Base-by-base conservation (phyloP, 2,113 vertebrate genomes). In the Murina feae region DNA sequence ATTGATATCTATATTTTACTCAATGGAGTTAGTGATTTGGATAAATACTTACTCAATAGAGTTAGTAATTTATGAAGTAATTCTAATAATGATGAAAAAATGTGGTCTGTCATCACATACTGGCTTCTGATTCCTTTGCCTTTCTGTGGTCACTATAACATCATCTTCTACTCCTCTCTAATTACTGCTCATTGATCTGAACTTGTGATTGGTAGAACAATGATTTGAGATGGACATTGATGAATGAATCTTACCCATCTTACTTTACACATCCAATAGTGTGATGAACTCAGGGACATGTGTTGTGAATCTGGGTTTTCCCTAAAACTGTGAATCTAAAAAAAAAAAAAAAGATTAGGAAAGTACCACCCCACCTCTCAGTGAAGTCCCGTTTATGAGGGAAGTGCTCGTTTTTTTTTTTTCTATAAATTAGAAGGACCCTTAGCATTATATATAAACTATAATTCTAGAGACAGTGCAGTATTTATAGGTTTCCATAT, bases 211-310 rank as follows among this genome's bases (percentile, higher is more conserved):
- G 98, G 98, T 99, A 96, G 98, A 97, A 98, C 97, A 95, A 97
- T 98, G 98, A 98, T 98, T 98, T 98, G 97, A 98, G 98, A 98
- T 96, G 97, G 99, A 99, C 98, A 97, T 97, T 99, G 99, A 99
- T 97, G 97, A 98, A 99, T 99, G 98, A 96, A 91, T 96, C 98
- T 97, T 89, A 98, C 97, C 98, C 98, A 97, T 98, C 98, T 98
- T 95, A 97, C 97, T 98, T 98, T 99, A 98, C 98, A 75, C 90
- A 78, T 98, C 97, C 98, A 97, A 98, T 97, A 76, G 94, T 72
- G 89, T 96, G 92, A 98, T 98, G 98, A 99, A 98, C 99, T 99
- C 98, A 98, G 98, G 96, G 95, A 80, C 87, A 81, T 81, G 91
- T 97, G 98, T 97, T 97, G 97, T 87, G 98, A 98, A 95, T 96